These are phyloP conservation scores for Aegypius monachus DNA, from an alignment of 2,113 vertebrate species.

Conservation along the genomic window DNA sequence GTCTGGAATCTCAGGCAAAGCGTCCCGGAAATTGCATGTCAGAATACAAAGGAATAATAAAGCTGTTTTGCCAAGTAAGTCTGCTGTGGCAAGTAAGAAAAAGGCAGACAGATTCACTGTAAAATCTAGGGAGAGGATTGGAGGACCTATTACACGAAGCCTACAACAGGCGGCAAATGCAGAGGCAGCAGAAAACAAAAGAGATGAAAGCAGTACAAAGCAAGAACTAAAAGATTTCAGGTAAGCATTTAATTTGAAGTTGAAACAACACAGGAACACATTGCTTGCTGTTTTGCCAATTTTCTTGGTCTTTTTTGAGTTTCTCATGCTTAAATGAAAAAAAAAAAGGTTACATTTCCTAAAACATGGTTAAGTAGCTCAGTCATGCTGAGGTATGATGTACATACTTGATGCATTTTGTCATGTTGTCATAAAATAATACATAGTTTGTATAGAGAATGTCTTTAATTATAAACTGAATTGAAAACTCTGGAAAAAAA, in stretches of 20 bases:
- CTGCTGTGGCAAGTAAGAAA: constrained; percentile 72
- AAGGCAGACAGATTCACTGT: constrained; percentile 74
- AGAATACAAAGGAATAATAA: constrained; percentile 80
- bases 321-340: neutral
- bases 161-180: constrained; percentile 79
- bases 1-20: constrained; percentile 76
- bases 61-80: constrained; percentile 75
- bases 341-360: neutral
- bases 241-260: constrained; percentile 63
- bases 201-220: constrained; percentile 75
- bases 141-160: constrained; percentile 77
- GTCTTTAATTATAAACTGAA: constrained; percentile 30
- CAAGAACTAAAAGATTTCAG: constrained; percentile 84
- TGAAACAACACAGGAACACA: neutral
- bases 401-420: constrained; percentile 51
- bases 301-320: neutral
- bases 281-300: neutral
- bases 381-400: constrained; percentile 5
- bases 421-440: constrained; percentile 21
- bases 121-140: constrained; percentile 75
- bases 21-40: constrained; percentile 77
- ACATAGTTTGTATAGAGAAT: constrained; percentile 39
- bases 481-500: neutral
- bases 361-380: neutral
- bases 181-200: constrained; percentile 76